These are phyloP conservation scores for Euphonia xanthogaster DNA, from an alignment of 2,797 vertebrate genomes.

Conservation along the genomic window DNA sequence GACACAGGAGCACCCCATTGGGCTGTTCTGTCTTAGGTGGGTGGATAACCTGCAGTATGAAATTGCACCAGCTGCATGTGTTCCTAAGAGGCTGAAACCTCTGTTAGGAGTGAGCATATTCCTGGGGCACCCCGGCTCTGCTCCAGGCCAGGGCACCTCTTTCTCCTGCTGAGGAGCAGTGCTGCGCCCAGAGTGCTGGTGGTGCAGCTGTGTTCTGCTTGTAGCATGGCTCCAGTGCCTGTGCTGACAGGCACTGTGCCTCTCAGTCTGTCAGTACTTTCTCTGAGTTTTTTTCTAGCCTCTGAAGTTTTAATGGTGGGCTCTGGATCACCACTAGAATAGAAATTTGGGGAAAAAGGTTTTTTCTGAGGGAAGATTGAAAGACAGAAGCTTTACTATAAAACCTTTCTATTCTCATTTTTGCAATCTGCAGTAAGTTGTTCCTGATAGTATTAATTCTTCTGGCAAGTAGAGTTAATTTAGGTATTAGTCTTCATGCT, in stretches of 20 bases:
- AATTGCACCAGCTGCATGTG: neutral
- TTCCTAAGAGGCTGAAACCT: neutral
- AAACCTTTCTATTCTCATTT: neutral
- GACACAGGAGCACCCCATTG: neutral
- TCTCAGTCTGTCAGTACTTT: neutral
- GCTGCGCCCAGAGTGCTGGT: neutral
- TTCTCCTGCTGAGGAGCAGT: rapidly evolving
- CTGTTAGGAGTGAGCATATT: rapidly evolving
- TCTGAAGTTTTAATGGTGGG: neutral
- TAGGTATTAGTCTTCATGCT: constrained; percentile 16
- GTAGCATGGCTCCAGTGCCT: rapidly evolving
- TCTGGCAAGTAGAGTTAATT: constrained; percentile 32
- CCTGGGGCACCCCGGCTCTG: neutral
- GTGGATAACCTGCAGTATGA: neutral
- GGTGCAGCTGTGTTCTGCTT: neutral
- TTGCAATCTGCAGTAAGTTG: neutral
- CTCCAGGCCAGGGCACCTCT: neutral
- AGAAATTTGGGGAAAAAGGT: neutral
- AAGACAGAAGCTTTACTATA: neutral
- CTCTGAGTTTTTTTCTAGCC: neutral
- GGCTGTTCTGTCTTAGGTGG: neutral
- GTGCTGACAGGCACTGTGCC: rapidly evolving
- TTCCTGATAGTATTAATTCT: constrained; percentile 8
- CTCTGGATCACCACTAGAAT: neutral
- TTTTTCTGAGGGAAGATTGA: neutral